Evolutionary conservation across 2,888 invertebrate species (phyloP).

Genomic region (Parapristionchus giblindavisi): DNA sequence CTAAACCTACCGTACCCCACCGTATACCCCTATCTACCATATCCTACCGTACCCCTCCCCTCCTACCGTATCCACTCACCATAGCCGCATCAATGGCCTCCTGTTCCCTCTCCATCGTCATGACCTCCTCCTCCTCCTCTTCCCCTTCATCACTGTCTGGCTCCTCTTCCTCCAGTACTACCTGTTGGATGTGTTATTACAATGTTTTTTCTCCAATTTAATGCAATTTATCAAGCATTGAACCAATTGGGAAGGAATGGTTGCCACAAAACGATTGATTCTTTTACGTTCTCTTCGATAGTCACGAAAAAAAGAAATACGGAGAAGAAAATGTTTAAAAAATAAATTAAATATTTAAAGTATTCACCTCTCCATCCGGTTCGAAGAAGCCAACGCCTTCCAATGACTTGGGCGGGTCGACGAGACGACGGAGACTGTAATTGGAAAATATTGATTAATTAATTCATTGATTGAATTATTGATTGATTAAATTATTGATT

Average conservation of each 20-base stretch:
- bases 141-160: not conserved
- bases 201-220: no score
- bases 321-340: not conserved
- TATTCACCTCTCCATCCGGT: slow-evolving; percentile 29
- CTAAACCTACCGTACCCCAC: not conserved
- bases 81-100: slow-evolving; percentile 15
- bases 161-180: slow-evolving; percentile 16
- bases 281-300: no score
- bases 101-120: slow-evolving; percentile 20
- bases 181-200: no score
- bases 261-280: no score
- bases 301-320: not conserved
- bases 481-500: no score
- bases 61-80: slow-evolving; percentile 19
- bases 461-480: no score
- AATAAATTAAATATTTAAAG: not conserved
- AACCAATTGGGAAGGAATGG: no score
- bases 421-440: slow-evolving; percentile 34
- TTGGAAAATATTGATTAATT: no score
- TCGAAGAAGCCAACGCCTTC: slow-evolving; percentile 28
- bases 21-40: not conserved
- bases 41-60: not conserved
- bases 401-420: slow-evolving; percentile 29
- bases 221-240: no score
- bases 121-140: slow-evolving; percentile 8